Evolutionary conservation across 35 echinoderm and acorn worm genomes (phyloP).

Genomic region (Patiria miniata): DNA sequence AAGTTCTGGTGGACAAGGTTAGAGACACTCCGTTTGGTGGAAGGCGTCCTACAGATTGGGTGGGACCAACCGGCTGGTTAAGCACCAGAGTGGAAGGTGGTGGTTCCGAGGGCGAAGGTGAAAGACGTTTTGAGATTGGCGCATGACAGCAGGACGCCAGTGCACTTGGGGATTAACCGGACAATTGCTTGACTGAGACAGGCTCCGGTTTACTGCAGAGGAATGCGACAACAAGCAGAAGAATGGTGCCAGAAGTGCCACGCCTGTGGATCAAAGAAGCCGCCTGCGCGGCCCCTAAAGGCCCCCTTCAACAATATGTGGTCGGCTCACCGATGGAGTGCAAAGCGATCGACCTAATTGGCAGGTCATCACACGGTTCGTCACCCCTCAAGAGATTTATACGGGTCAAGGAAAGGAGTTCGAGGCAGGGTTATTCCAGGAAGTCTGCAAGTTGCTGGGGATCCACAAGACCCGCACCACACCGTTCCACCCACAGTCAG

Average conservation of each 20-base stretch:
- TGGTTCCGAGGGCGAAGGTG: background rate
- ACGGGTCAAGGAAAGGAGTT: conserved; percentile 69
- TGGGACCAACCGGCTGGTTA: background rate
- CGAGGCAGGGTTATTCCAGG: conserved; percentile 44
- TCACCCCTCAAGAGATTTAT: conserved; percentile 32
- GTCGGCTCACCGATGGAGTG: conserved; percentile 62
- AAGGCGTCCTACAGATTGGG: background rate
- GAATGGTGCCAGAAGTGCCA: too few relatives aligned
- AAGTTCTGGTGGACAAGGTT: background rate
- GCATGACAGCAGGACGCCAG: background rate
- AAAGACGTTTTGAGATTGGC: background rate
- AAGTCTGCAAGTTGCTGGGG: conserved; percentile 53
- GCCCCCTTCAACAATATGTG: background rate
- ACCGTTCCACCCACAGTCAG: too few relatives aligned
- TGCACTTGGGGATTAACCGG: background rate
- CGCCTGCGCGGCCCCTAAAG: background rate
- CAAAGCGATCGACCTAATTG: conserved; percentile 51
- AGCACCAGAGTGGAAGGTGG: background rate
- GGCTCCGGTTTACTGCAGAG: background rate
- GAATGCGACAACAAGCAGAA: too few relatives aligned
- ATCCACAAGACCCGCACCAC: too few relatives aligned
- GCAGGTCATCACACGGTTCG: conserved; percentile 39
- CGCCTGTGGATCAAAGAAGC: conserved; percentile 28
- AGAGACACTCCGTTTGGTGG: background rate
- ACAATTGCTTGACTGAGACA: background rate